Evolutionary conservation across 1,140 invertebrate species (phyloP).

Genomic region (Panulirus ornatus): DNA sequence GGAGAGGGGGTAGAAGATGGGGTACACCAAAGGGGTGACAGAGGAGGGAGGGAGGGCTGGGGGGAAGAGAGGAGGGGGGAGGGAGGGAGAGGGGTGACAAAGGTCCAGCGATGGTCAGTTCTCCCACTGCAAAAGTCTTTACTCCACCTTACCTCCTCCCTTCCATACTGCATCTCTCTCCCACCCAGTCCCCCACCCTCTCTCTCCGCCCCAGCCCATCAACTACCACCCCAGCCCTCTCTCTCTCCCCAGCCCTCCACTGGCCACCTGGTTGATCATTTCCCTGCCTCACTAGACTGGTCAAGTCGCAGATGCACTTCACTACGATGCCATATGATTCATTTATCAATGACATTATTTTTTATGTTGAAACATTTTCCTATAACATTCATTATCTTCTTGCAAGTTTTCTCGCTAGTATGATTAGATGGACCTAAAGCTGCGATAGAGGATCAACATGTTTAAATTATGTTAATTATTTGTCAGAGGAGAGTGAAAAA

Average conservation of each 20-base stretch:
- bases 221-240: background rate
- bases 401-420: no score
- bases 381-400: no score
- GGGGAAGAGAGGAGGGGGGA: background rate
- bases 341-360: constrained; percentile 15
- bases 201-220: constrained; percentile 20
- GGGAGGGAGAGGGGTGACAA: background rate
- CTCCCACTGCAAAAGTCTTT: background rate
- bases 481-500: no score
- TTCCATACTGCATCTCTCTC: constrained; percentile 16
- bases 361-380: constrained; percentile 5
- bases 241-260: background rate
- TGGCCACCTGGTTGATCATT: constrained; percentile 20
- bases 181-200: constrained; percentile 12
- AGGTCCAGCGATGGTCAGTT: constrained; percentile 11
- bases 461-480: no score
- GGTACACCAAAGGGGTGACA: no score
- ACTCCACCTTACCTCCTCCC: background rate
- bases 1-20: background rate
- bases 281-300: background rate
- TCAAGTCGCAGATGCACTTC: background rate
- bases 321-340: constrained; percentile 20
- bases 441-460: no score
- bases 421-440: no score
- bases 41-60: background rate